Evolutionary conservation across 2,888 invertebrate genomes (phyloP), one percentile per base, ranked within the genome.

Genomic region (Rotaria socialis): DNA sequence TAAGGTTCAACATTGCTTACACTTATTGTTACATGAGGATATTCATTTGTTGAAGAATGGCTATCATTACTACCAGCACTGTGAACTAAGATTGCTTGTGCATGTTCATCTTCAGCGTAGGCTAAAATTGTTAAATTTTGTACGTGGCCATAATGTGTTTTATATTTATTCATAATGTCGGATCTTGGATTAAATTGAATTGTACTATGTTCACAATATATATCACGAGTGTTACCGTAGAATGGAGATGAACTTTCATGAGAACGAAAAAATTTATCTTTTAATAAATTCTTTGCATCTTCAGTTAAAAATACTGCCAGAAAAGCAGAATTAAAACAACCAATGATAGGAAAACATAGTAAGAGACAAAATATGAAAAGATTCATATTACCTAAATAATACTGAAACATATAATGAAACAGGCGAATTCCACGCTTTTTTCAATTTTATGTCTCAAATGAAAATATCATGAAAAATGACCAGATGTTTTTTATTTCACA

Each of bases 101-200:
- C 60, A 35, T 67, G 60, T 35, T 67, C 60, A 67, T 67, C 60
- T 67, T 67, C 60, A 35, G 60, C 35, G 14, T 67, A 67, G n/a
- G 60, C 60, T 67, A 67, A 35, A 67, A 67, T n/a, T 4, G n/a
- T 35, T 67, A 67, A 27, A 35, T 27, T 67, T n/a, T 67, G 60
- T 11, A 3, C 22, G 27, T 67, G 60, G 8, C n/a, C 60, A 35
- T 67, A 67, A 67, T 67, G 60, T 67, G 4, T 2, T 67, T n/a
- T 67, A 27, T 27, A 35, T 67, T 67, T n/a, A 14, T 67, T 27
- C 27, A 67, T 16, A 14, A 2, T 14, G 27, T 67, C 60, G 14
- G n/a, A 27, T 35, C 2, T 67, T 14, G 60, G 60, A 67, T 67
- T 67, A 27, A 67, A 67, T 35, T 67, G 27, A 14, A 67, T 67